phyloP scores from a whole-genome alignment of 2,797 vertebrate species.

The Loriculus beryllinus region DNA sequence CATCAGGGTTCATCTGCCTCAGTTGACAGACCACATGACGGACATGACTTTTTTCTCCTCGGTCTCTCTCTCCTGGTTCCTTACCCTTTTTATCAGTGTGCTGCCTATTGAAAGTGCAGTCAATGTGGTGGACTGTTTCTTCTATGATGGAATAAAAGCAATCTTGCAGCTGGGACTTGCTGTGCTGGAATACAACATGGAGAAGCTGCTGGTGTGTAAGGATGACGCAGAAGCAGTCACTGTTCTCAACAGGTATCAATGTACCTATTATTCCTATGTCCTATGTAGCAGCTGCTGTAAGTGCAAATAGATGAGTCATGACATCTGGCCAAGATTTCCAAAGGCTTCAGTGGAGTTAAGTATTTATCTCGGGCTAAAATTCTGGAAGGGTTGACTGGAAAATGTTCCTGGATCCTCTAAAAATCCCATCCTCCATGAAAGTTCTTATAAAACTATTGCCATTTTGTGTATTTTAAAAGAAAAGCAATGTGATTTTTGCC shows the following conservation, averaged over 20 bases:
- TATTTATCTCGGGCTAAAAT: neutral
- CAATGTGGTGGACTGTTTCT: slow-evolving; percentile 97
- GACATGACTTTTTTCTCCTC: slow-evolving; percentile 98
- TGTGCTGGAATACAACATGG: slow-evolving; percentile 93
- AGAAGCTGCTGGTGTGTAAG: slow-evolving; percentile 87
- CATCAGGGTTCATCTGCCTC: slow-evolving; percentile 90
- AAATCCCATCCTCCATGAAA: neutral
- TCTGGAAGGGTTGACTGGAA: neutral
- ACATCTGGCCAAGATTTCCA: neutral
- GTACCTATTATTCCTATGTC: neutral
- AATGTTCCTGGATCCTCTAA: neutral
- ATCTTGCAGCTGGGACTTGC: slow-evolving; percentile 92
- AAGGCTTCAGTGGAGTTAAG: neutral
- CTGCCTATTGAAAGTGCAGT: slow-evolving; percentile 95
- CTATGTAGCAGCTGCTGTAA: neutral
- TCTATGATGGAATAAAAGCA: slow-evolving; percentile 95
- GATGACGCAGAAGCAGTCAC: slow-evolving; percentile 96
- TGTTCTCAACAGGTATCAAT: slow-evolving; percentile 88
- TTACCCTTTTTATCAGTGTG: slow-evolving; percentile 96
- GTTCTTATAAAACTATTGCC: neutral
- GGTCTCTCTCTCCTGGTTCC: slow-evolving; percentile 96
- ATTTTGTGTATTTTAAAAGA: neutral
- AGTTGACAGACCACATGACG: slow-evolving; percentile 93
- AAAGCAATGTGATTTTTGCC: neutral
- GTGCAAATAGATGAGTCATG: neutral